These are phyloP conservation scores for Melanotaenia nigrans DNA, from an alignment of 2,797 vertebrate species.

Conservation along the genomic window DNA sequence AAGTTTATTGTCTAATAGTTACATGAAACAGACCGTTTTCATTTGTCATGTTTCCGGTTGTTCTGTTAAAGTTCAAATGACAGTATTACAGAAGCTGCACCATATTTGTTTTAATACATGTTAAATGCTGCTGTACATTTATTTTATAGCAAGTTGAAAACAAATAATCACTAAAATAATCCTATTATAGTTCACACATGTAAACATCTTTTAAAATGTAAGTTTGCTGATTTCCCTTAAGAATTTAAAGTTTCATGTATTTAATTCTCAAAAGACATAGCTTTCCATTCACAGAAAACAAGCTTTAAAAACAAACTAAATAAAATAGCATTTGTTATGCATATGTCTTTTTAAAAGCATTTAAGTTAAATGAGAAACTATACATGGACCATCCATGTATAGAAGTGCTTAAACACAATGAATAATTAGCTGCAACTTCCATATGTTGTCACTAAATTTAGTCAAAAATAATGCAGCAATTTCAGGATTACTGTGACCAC, in stretches of 20 bases:
- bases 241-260: neutral
- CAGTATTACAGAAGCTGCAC: neutral
- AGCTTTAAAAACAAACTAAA: neutral
- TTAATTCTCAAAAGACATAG: neutral
- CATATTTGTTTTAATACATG: neutral
- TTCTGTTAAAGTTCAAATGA: neutral
- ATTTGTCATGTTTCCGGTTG: neutral
- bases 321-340: no score
- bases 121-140: neutral
- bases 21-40: neutral
- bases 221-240: neutral
- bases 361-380: no score
- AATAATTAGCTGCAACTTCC: neutral
- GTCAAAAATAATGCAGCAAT: neutral
- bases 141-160: neutral
- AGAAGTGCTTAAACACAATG: neutral
- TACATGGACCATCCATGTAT: no score
- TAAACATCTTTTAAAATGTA: neutral
- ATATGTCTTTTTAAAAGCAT: no score
- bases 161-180: neutral
- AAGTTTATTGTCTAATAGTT: neutral
- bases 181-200: neutral
- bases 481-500: no score
- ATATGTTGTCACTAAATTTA: neutral
- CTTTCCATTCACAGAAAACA: neutral